Evolutionary conservation across 2,888 invertebrate species (phyloP).

Genomic region (Acleris emargana): DNA sequence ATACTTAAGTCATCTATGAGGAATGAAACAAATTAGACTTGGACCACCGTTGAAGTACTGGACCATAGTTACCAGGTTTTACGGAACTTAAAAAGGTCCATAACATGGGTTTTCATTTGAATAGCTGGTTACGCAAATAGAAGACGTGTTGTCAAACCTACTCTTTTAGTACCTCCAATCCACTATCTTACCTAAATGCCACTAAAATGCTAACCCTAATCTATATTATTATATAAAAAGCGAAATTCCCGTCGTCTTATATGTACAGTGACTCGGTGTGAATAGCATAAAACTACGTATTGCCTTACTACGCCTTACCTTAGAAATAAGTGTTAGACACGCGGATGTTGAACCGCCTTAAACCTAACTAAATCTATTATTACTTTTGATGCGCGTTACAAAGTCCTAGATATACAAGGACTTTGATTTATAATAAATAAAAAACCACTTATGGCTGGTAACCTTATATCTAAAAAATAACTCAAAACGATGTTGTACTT

Average conservation of each 20-base stretch:
- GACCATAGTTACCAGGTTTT: too few species aligned
- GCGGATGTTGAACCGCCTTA: background rate
- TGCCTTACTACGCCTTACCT: background rate
- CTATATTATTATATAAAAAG: background rate
- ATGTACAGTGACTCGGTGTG: constrained; percentile 29
- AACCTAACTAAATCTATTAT: constrained; percentile 6
- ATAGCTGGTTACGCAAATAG: too few species aligned
- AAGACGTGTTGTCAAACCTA: too few species aligned
- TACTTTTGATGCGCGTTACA: constrained; percentile 8
- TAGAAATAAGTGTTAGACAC: background rate
- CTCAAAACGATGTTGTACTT: constrained; percentile 29
- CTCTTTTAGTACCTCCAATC: too few species aligned
- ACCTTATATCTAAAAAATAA: constrained; percentile 19
- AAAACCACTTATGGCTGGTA: constrained; percentile 6
- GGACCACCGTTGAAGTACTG: too few species aligned
- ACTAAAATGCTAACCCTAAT: too few species aligned
- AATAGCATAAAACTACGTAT: background rate
- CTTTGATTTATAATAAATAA: constrained; percentile 13
- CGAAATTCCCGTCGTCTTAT: constrained; percentile 24
- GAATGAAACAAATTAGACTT: too few species aligned
- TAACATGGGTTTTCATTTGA: too few species aligned
- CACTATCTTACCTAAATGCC: too few species aligned
- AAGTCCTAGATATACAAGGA: constrained; percentile 26
- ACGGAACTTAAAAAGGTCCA: too few species aligned
- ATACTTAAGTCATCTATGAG: too few species aligned